Percentiles rank a stretch among this genome's conserved stretches.
Conservation (phyloP, 2,113 vertebrate species). For the Phaetusa simplex region DNA sequence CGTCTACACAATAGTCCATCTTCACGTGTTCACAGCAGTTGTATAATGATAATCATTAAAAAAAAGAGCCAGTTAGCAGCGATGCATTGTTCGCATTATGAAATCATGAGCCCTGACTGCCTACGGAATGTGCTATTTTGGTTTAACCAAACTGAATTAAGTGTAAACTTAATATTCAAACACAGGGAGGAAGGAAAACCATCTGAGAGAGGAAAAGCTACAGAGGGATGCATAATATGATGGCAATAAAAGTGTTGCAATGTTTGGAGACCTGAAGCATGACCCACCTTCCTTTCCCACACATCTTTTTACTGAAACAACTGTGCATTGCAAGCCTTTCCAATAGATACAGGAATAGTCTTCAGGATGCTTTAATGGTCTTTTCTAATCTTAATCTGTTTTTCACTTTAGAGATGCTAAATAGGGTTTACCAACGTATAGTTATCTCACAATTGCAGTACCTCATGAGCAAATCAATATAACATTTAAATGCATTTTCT, state of each 20-base stretch:
- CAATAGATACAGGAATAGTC: background rate
- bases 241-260: background rate
- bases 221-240: background rate
- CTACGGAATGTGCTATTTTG: background rate
- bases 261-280: background rate
- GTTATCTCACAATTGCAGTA: background rate
- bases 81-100: background rate
- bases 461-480: conserved; percentile 1
- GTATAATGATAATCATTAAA: background rate
- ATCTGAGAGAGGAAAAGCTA: background rate
- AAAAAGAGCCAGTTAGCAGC: background rate
- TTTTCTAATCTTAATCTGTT: background rate
- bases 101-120: background rate
- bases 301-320: background rate
- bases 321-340: background rate
- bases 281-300: background rate
- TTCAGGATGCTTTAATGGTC: background rate
- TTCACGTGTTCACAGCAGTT: background rate
- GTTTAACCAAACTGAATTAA: background rate
- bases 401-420: background rate
- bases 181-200: background rate
- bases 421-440: background rate
- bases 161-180: background rate
- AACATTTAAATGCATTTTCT: conserved; percentile 24
- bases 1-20: background rate